Evolutionary conservation across 1,140 invertebrate genomes (phyloP).

Genomic region (Popillia japonica): DNA sequence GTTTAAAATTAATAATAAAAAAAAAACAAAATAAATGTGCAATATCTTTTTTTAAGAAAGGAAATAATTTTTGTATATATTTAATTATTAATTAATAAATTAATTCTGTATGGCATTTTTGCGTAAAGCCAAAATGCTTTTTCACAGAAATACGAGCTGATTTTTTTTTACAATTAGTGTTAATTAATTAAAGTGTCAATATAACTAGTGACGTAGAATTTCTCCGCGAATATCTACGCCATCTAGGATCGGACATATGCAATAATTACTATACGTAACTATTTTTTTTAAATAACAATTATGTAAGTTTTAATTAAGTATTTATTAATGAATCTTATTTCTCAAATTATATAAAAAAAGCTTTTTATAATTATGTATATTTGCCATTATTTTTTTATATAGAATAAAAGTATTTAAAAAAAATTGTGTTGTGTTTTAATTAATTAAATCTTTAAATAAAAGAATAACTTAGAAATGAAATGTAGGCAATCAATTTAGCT

Average conservation of each 20-base stretch:
- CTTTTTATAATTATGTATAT: conserved; percentile 33
- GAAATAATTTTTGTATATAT: background rate
- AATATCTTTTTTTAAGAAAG: conserved; percentile 8
- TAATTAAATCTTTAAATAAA: background rate
- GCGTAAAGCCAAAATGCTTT: background rate
- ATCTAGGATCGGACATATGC: background rate
- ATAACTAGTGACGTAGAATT: background rate
- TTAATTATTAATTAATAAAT: background rate
- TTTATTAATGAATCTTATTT: conserved; percentile 15
- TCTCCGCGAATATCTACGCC: background rate
- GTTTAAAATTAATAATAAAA: background rate
- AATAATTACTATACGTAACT: conserved; percentile 33
- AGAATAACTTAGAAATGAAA: too few species aligned
- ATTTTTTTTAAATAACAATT: background rate
- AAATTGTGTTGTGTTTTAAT: background rate
- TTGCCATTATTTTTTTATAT: conserved; percentile 2
- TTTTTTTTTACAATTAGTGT: background rate
- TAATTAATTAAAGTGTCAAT: background rate
- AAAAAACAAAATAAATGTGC: background rate
- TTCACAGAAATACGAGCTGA: background rate
- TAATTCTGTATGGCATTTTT: conserved; percentile 18
- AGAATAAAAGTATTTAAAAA: conserved; percentile 7
- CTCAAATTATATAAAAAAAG: conserved; percentile 9
- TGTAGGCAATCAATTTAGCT: too few species aligned
- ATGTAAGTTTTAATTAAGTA: background rate